Conservation (phyloP, 2,888 invertebrate genomes). For the Brachyopa scutellaris region DNA sequence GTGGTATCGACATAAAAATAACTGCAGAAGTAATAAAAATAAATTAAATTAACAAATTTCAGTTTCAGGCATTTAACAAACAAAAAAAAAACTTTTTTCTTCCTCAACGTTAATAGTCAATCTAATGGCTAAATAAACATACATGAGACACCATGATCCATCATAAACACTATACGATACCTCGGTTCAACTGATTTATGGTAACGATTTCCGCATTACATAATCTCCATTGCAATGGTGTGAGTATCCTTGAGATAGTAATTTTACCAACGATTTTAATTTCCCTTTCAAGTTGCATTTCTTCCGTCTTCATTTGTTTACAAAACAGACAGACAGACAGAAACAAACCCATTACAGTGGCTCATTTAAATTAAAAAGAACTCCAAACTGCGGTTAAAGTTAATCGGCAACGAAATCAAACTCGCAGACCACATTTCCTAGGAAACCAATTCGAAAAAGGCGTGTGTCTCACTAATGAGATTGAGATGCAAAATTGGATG, state of each 20-base stretch:
- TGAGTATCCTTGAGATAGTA: constrained; percentile 12
- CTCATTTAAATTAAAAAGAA: constrained; percentile 32
- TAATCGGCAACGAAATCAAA: constrained; percentile 42
- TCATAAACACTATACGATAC: neutral
- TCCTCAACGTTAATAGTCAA: no score
- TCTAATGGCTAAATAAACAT: no score
- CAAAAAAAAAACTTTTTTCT: no score
- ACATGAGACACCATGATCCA: neutral
- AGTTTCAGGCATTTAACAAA: no score
- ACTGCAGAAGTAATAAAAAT: no score
- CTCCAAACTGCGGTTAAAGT: constrained; percentile 23
- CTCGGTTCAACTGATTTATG: constrained; percentile 24
- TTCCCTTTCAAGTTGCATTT: constrained; percentile 33
- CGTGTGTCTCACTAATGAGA: constrained; percentile 32
- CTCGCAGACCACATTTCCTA: constrained; percentile 61
- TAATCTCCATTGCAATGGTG: constrained; percentile 1
- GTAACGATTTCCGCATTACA: constrained; percentile 52
- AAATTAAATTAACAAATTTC: no score
- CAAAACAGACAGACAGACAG: neutral
- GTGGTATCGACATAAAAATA: no score
- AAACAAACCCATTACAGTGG: no score
- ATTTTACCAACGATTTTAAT: constrained; percentile 13
- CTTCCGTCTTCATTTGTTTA: constrained; percentile 22
- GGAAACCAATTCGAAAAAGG: constrained; percentile 60
- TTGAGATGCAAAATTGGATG: neutral